Evolutionary conservation across 2,113 vertebrate species (phyloP), one percentile per base, ranked within the genome.

Genomic region (Xenopus laevis): DNA sequence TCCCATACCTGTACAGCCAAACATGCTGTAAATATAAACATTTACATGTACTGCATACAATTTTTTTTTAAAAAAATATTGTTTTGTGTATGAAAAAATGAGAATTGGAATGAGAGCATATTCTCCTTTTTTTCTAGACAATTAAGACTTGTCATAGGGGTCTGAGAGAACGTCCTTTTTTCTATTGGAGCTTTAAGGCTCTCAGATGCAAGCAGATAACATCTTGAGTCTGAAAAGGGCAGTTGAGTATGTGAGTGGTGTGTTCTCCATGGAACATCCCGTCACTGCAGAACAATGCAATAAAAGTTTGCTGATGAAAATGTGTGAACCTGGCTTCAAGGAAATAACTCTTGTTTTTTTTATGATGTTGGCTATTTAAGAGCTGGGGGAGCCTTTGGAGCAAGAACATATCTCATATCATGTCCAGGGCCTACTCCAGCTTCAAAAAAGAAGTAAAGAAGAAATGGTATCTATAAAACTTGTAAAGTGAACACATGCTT

Each of bases 271-370:
- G 60, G 68, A 82, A 82, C 84, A 85, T 86, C 82, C 82, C 21
- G 0, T 74, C 79, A 75, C 79, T 52, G 69, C 73, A 61, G 71
- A 87, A 77, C 83, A 83, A 82, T 77, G 74, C 72, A 78, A 84
- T 88, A 85, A 87, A 85, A 85, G 71, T 82, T 84, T 83, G 82
- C 71, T 82, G 81, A 84, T 83, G 78, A 82, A 85, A 88, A 83
- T 78, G 79, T 72, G 60, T 85, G 84, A 79, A 85, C 77, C 78
- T 80, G 61, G 67, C 73, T 81, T 76, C 60, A 78, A 82, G 79
- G 82, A 79, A 81, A 21, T 86, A 85, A 85, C 82, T 87, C 81
- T 80, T 30, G 67, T 65, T 82, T 78, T 60, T 71, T 87, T 86
- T 86, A 86, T 81, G 83, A 65, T 67, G 64, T 17, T 71, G 79